These are phyloP conservation scores for Horisme vitalbata DNA, from an alignment of 2,888 invertebrate genomes.

Conservation along the genomic window DNA sequence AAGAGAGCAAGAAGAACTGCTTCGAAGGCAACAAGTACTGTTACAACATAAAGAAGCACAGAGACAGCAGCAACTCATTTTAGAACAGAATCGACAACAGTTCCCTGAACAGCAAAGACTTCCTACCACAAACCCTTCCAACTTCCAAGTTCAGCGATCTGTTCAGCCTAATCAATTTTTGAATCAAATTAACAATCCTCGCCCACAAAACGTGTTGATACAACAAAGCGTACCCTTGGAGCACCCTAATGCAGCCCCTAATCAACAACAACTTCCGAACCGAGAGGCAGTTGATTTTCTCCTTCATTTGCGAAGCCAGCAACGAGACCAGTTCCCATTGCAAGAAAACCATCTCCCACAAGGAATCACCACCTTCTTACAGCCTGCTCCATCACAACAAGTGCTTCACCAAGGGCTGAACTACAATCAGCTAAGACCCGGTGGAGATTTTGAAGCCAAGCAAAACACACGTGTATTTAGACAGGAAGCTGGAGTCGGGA, in stretches of 20 bases:
- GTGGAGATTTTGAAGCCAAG: constrained; percentile 56
- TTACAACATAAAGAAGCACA: constrained; percentile 43
- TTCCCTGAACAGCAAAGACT: constrained; percentile 49
- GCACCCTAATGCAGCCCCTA: constrained; percentile 54
- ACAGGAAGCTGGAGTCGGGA: constrained; percentile 84
- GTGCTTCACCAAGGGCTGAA: constrained; percentile 60
- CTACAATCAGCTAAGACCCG: constrained; percentile 57
- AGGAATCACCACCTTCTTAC: constrained; percentile 66
- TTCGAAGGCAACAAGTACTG: constrained; percentile 85
- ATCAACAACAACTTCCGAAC: constrained; percentile 83
- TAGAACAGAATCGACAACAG: constrained; percentile 46
- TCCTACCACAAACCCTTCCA: constrained; percentile 55
- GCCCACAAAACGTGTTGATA: constrained; percentile 68
- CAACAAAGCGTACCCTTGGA: constrained; percentile 75
- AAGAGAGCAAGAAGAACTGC: constrained; percentile 86
- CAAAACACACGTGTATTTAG: constrained; percentile 77
- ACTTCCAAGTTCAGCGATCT: constrained; percentile 61
- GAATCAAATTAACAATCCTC: constrained; percentile 50
- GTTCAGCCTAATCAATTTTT: constrained; percentile 52
- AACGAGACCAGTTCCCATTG: constrained; percentile 70
- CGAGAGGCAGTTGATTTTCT: constrained; percentile 82
- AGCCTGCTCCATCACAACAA: constrained; percentile 52
- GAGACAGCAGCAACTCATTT: constrained; percentile 54
- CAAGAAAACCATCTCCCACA: constrained; percentile 77
- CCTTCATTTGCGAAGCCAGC: constrained; percentile 69